These are phyloP conservation scores for Sarcophaga subvicina DNA, from an alignment of 2,888 invertebrate genomes.

Conservation along the genomic window DNA sequence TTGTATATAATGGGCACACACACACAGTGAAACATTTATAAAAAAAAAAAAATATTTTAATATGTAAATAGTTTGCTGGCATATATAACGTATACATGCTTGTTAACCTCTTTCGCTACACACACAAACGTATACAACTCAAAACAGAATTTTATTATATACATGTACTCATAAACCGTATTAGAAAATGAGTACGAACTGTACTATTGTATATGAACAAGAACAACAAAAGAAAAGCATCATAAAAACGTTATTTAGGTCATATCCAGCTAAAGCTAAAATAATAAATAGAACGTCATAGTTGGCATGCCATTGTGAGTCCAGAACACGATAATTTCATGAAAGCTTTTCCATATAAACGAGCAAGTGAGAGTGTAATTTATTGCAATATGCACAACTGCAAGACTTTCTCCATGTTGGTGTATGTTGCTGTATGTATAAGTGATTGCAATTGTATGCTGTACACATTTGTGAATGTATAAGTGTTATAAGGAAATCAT, in stretches of 20 bases:
- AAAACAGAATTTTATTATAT: not conserved
- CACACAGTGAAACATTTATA: not conserved
- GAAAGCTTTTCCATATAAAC: not conserved
- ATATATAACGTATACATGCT: not conserved
- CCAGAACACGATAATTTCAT: not conserved
- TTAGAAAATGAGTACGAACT: not conserved
- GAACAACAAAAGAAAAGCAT: not conserved
- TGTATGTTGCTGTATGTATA: not conserved
- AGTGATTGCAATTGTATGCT: not conserved
- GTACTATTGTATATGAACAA: not conserved
- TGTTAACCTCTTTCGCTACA: not conserved
- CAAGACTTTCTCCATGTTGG: not conserved
- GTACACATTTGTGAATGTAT: not conserved
- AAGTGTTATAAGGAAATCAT: not conserved
- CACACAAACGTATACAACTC: not conserved
- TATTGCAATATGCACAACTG: no score
- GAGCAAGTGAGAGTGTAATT: not conserved
- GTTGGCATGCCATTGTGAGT: not conserved
- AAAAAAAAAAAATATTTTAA: not conserved
- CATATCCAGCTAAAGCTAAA: conserved; percentile 49
- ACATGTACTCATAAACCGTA: not conserved
- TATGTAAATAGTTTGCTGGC: not conserved
- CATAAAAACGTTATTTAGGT: conserved; percentile 50
- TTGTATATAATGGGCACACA: not conserved
- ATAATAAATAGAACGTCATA: conserved; percentile 35